Evolutionary conservation across 1,140 invertebrate genomes (phyloP), one percentile per base, ranked within the genome.

Genomic region (Colletes gigas): DNA sequence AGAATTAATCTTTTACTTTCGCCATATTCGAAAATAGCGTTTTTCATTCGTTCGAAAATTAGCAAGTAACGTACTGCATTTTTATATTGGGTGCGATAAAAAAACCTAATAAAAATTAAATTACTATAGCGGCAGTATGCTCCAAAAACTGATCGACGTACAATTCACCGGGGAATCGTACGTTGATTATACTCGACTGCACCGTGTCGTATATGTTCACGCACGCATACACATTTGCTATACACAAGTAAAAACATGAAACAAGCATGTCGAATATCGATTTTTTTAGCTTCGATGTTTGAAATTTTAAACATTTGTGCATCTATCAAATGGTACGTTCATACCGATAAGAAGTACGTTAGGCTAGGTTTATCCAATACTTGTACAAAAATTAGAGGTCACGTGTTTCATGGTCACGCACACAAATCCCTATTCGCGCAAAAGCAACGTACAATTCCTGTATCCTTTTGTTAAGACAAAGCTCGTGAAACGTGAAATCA

Each of bases 1-100:
- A 83, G 83, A 86, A 88, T 77, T 79, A 78, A 85, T 85, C 21
- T 21, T 77, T 62, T 12, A 14, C 15, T 1, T 54, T 39, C 19
- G n/a, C 15, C 0, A 63, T 54, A 44, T 50, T 17, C 17, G 12
- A 12, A 30, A 71, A 52, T 15, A 66, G 14, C 62, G n/a, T 10
- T n/a, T 30, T n/a, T n/a, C 39, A 41, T 44, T 59, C 55, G 44
- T 70, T 74, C 66, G 8, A 60, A 60, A 39, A 60, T 19, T 55
- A 50, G 30, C 30, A 30, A 30, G 30, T 84, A 50, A 67, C 55
- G 17, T 78, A 55, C n/a, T 63, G 54, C 65, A 70, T 63, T 81
- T n/a, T 50, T 1, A 7, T 65, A 39, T 57, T 19, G 50, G 66
- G 39, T 30, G 68, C 19, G 9, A 65, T n/a, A 55, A 66, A 72